phyloP scores from a whole-genome alignment of 2,797 vertebrate species.

The Lagocephalus sceleratus region DNA sequence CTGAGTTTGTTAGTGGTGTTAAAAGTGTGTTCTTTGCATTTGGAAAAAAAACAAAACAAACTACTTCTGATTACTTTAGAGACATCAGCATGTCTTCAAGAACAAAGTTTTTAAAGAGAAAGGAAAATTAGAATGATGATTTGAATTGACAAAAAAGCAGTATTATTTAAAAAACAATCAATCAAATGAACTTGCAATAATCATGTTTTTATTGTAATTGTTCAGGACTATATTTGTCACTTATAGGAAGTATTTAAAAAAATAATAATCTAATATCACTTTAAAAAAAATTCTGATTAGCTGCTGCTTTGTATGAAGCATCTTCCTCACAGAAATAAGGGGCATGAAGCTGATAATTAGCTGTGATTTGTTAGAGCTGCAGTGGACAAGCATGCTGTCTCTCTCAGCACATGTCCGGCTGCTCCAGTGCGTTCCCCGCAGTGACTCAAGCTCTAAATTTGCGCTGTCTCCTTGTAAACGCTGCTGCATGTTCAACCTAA shows the following conservation, averaged over 20 bases:
- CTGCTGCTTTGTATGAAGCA: conserved; percentile 18
- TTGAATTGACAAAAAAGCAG: no score
- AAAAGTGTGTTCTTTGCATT: conserved; percentile 16
- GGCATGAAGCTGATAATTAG: background rate
- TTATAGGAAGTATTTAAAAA: no score
- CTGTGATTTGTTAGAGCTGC: background rate
- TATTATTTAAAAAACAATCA: no score
- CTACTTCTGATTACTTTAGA: no score
- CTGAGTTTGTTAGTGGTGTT: conserved; percentile 18
- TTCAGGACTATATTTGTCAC: background rate
- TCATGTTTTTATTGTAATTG: background rate
- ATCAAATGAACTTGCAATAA: no score
- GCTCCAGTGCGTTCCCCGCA: conserved; percentile 2
- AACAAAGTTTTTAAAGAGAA: background rate
- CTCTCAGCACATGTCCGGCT: background rate
- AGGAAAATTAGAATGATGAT: background rate
- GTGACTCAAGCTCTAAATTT: conserved; percentile 43
- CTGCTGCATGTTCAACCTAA: conserved; percentile 44
- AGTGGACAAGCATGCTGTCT: background rate
- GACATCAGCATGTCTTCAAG: background rate
- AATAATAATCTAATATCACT: no score
- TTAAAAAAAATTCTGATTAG: conserved; percentile 13
- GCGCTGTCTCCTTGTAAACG: conserved; percentile 42
- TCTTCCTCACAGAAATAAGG: background rate
- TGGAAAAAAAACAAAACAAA: no score